Percentiles rank a stretch among this genome's conserved stretches.
phyloP scores from a whole-genome alignment of 2,113 vertebrate species.

The Phaethornis superciliosus region DNA sequence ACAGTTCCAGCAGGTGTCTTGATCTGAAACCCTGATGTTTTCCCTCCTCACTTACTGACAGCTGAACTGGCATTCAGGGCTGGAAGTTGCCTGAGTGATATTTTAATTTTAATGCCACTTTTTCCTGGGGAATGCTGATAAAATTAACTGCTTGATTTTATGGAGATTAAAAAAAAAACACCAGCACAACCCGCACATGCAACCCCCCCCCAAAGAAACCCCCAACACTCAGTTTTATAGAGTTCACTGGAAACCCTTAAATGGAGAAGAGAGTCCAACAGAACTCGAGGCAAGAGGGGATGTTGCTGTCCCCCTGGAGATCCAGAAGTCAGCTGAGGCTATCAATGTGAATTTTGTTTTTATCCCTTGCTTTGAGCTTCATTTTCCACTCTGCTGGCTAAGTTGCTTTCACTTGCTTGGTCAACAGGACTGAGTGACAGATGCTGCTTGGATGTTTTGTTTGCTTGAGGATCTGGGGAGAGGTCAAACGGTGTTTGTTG shows the following conservation, averaged over 20 bases:
- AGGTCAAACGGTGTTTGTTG: neutral
- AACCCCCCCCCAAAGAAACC: neutral
- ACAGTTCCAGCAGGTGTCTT: neutral
- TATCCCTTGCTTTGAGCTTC: neutral
- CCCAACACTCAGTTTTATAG: rapidly evolving
- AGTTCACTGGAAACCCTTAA: neutral
- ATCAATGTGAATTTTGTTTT: neutral
- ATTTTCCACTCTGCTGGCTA: rapidly evolving
- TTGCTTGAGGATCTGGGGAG: neutral
- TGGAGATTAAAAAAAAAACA: neutral
- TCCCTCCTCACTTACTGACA: neutral
- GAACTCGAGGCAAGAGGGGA: neutral
- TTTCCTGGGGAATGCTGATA: neutral
- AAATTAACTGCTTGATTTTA: neutral
- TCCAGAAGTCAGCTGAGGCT: neutral
- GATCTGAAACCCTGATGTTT: neutral
- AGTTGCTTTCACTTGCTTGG: neutral
- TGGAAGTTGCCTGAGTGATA: neutral
- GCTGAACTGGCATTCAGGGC: neutral
- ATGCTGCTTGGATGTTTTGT: neutral
- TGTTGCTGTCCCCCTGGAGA: neutral
- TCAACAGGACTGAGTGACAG: neutral
- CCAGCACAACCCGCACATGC: too few species aligned
- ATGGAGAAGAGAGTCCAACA: neutral
- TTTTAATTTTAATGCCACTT: neutral